A percentile compares a stretch with the other conserved stretches of the same genome.
Conservation (phyloP, 2,113 vertebrate genomes). For the Erpornis zantholeuca region DNA sequence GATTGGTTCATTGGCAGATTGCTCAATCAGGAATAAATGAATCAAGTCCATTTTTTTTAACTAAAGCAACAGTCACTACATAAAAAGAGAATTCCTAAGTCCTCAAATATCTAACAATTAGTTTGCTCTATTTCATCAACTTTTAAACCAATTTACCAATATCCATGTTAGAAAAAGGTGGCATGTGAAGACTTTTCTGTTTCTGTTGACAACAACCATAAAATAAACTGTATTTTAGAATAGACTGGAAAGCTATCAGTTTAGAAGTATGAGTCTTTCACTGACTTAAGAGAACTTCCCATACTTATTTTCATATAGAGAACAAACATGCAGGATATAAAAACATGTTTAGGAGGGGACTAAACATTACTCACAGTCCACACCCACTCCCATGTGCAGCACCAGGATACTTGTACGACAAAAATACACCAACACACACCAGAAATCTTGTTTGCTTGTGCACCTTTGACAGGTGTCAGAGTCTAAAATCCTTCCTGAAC, state of each 20-base stretch:
- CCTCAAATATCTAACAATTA: neutral
- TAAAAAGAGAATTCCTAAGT: neutral
- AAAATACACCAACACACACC: neutral
- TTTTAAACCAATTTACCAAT: neutral
- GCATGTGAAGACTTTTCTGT: neutral
- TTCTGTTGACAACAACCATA: neutral
- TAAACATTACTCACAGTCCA: neutral
- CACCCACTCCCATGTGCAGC: rapidly evolving
- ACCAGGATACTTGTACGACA: neutral
- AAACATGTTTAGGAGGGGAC: neutral
- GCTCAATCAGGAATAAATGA: neutral
- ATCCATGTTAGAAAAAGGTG: neutral
- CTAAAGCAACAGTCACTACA: neutral
- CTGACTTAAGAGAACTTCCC: neutral
- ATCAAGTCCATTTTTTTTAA: neutral
- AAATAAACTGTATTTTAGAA: neutral
- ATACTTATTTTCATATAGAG: neutral
- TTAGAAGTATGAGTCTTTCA: neutral
- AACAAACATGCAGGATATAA: neutral
- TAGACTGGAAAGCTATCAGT: neutral
- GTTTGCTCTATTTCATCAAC: neutral
- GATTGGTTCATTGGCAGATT: neutral
- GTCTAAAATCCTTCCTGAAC: neutral
- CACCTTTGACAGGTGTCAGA: neutral
- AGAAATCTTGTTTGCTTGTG: neutral